Conservation (phyloP, 2,113 vertebrate genomes). For the Mungos mungo region DNA sequence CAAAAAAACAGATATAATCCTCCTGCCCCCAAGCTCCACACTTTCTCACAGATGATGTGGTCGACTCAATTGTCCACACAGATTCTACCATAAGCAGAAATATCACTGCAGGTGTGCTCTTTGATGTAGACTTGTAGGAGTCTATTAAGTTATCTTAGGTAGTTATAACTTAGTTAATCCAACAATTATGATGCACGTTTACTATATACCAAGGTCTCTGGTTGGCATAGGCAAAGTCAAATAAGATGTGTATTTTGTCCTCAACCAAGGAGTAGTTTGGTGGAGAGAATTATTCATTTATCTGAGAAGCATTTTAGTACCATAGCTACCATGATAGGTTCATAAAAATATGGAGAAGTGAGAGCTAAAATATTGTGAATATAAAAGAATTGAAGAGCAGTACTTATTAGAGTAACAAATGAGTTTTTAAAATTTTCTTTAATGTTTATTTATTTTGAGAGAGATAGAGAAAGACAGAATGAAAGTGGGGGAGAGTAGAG, state of each 20-base stretch:
- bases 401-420: not conserved
- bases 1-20: not conserved
- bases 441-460: too few relatives aligned
- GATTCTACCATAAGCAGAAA: not conserved
- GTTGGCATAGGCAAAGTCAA: not conserved
- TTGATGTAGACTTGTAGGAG: not conserved
- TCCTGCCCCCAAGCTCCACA: rapidly evolving
- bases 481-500: too few relatives aligned
- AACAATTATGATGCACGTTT: not conserved
- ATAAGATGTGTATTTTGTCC: not conserved
- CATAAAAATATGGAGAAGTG: not conserved
- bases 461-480: too few relatives aligned
- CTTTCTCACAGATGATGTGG: not conserved
- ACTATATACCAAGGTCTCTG: not conserved
- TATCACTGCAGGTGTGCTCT: not conserved
- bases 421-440: not conserved
- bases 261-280: not conserved
- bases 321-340: not conserved
- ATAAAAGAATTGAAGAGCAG: not conserved
- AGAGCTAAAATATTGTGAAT: not conserved
- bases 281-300: not conserved
- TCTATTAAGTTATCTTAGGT: not conserved
- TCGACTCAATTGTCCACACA: not conserved
- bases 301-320: not conserved
- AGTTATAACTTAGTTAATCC: not conserved